phyloP scores from a whole-genome alignment of 2,797 vertebrate genomes.

The Champsocephalus gunnari region DNA sequence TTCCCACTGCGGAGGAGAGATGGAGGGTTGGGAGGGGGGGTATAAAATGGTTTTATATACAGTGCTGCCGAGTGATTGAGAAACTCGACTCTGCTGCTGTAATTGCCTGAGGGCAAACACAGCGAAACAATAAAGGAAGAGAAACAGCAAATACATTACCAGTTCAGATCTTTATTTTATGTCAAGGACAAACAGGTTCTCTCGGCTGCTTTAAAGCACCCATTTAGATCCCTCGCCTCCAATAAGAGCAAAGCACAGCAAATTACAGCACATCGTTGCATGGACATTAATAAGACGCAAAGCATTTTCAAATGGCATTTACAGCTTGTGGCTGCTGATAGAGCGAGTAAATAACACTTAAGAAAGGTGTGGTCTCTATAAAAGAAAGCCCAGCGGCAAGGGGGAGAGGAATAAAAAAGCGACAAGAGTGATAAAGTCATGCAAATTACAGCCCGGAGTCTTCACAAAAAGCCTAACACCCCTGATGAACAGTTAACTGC shows the following conservation, averaged over 20 bases:
- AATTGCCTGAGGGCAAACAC: constrained; percentile 82
- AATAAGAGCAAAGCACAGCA: constrained; percentile 70
- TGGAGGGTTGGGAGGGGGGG: constrained; percentile 53
- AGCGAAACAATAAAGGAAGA: constrained; percentile 79
- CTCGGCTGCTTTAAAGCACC: constrained; percentile 71
- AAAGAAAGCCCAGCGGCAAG: constrained; percentile 32
- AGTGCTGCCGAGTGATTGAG: constrained; percentile 78
- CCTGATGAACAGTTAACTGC: constrained; percentile 41
- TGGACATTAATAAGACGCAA: constrained; percentile 74
- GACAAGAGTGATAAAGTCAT: constrained; percentile 50
- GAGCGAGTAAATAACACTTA: constrained; percentile 73
- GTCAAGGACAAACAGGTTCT: constrained; percentile 84
- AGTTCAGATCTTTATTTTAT: constrained; percentile 81
- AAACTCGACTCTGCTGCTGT: constrained; percentile 79
- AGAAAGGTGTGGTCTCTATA: constrained; percentile 58
- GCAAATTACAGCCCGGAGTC: constrained; percentile 47
- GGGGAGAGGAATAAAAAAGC: constrained; percentile 48
- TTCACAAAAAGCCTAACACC: constrained; percentile 40
- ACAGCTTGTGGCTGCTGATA: constrained; percentile 68
- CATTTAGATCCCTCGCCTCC: constrained; percentile 73
- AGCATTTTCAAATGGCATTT: constrained; percentile 78
- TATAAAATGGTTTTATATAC: constrained; percentile 79
- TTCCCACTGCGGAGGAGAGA: constrained; percentile 70
- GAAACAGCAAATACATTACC: constrained; percentile 82
- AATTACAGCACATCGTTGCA: constrained; percentile 72